These are phyloP conservation scores for Orchesella cincta DNA, from an alignment of 1,140 invertebrate genomes.

Conservation along the genomic window DNA sequence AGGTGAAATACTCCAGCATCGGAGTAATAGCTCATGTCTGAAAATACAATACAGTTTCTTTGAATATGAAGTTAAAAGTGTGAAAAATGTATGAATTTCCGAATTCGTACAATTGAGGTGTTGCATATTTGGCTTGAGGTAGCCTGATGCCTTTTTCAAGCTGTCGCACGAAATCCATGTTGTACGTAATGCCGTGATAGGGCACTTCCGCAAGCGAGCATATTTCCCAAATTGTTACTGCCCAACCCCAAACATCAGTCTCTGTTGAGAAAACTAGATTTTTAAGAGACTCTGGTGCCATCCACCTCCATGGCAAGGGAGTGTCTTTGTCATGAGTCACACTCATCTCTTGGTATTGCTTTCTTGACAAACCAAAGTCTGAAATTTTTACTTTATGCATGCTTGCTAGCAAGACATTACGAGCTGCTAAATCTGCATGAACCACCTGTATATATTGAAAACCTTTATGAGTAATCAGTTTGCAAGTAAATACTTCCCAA, in stretches of 20 bases:
- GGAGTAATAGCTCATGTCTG: neutral
- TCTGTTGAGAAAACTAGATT: constrained; percentile 57
- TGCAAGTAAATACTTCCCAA: no score
- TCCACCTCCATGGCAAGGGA: constrained; percentile 58
- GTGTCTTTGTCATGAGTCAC: constrained; percentile 28
- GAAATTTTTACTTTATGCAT: constrained; percentile 59
- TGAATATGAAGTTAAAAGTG: no score
- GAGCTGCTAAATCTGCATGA: constrained; percentile 62
- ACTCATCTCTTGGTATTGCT: constrained; percentile 35
- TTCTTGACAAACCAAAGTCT: constrained; percentile 62
- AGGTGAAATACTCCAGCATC: neutral
- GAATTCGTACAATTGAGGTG: neutral
- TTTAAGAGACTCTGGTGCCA: constrained; percentile 59
- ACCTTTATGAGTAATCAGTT: no score
- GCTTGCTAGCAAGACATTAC: constrained; percentile 61
- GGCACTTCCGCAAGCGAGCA: constrained; percentile 86
- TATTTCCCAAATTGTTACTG: constrained; percentile 78
- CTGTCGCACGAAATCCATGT: neutral
- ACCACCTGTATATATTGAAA: constrained; percentile 52
- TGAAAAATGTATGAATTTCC: no score
- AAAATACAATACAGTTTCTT: no score
- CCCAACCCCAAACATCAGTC: constrained; percentile 60
- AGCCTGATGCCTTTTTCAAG: neutral
- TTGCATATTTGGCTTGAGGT: neutral
- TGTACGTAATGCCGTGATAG: constrained; percentile 67